These are phyloP conservation scores for Xylocopa sonorina DNA, from an alignment of 1,140 invertebrate genomes.

Conservation along the genomic window DNA sequence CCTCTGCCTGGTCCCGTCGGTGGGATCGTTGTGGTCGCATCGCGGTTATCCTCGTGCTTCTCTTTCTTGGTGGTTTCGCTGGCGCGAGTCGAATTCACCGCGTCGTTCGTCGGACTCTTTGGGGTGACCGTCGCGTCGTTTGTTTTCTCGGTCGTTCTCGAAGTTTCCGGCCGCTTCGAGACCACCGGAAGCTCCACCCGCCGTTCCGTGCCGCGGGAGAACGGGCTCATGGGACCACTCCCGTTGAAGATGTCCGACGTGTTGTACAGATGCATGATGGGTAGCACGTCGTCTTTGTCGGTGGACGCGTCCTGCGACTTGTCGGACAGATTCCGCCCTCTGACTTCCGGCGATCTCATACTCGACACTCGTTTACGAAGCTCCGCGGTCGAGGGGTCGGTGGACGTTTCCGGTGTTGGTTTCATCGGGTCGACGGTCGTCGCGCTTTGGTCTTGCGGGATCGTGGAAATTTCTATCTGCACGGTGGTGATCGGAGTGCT, in stretches of 20 bases:
- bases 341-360: constrained; percentile 75
- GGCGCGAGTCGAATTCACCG: constrained; percentile 5
- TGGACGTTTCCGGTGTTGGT: not conserved
- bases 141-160: constrained; percentile 42
- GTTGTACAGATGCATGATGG: constrained; percentile 80
- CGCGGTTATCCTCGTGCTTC: constrained; percentile 60
- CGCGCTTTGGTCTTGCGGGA: not conserved
- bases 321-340: constrained; percentile 73
- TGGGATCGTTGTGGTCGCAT: constrained; percentile 24
- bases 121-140: constrained; percentile 1
- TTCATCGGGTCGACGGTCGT: not conserved
- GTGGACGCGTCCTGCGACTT: constrained; percentile 62
- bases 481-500: constrained; percentile 15
- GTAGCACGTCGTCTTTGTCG: constrained; percentile 77
- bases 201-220: constrained; percentile 43
- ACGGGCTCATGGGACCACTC: constrained; percentile 53
- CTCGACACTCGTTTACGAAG: constrained; percentile 21
- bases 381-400: not conserved
- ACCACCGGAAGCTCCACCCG: constrained; percentile 40
- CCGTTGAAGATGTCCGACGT: constrained; percentile 78
- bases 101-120: not conserved
- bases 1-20: constrained; percentile 38
- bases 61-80: constrained; percentile 29
- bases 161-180: constrained; percentile 17
- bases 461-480: constrained; percentile 28